phyloP scores from a whole-genome alignment of 2,888 invertebrate genomes.

The Gisinianus flammeolus region DNA sequence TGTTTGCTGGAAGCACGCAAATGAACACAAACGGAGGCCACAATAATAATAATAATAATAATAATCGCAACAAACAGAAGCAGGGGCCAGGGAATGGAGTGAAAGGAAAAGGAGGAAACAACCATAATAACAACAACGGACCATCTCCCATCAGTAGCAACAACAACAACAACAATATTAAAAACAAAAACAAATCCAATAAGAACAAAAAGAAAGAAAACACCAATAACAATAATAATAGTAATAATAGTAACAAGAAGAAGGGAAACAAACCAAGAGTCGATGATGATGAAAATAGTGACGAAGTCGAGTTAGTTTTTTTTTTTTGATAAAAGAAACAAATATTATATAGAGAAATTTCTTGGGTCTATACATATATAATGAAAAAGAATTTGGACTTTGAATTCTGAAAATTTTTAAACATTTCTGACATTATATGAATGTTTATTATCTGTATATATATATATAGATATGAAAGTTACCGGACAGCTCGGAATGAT shows the following conservation, averaged over 20 bases:
- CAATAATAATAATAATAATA: neutral
- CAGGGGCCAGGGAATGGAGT: neutral
- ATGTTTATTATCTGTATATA: neutral
- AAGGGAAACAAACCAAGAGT: neutral
- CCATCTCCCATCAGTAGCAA: too few relatives aligned
- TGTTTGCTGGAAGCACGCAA: slow-evolving; percentile 46
- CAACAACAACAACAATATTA: slow-evolving; percentile 11
- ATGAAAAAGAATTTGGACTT: neutral
- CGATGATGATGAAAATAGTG: neutral
- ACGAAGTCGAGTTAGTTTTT: neutral
- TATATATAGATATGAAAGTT: neutral
- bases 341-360: too few relatives aligned
- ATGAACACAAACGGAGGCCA: slow-evolving; percentile 12
- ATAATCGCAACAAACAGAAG: neutral
- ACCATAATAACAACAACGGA: neutral
- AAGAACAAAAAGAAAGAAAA: neutral
- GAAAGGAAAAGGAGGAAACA: slow-evolving; percentile 14
- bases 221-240: neutral
- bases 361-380: neutral
- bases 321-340: neutral
- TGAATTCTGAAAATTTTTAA: neutral
- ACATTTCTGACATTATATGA: too few relatives aligned
- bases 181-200: slow-evolving; percentile 9
- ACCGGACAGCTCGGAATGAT: neutral
- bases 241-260: slow-evolving; percentile 8